These are phyloP conservation scores for Lipophrys pholis DNA, from an alignment of 2,113 vertebrate species.

Conservation along the genomic window DNA sequence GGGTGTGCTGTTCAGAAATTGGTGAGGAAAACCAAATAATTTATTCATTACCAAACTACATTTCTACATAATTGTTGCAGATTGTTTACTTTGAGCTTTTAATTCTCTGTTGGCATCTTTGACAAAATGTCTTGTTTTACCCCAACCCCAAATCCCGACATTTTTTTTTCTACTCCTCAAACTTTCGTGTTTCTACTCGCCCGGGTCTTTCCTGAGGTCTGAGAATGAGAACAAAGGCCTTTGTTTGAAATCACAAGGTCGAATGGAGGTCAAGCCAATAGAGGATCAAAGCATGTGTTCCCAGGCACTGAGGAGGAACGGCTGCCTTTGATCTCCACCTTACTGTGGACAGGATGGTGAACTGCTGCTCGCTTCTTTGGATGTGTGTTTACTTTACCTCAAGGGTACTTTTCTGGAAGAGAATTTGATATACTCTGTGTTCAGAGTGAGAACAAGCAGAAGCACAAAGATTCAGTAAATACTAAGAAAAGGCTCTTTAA, in stretches of 20 bases:
- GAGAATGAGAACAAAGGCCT: constrained; percentile 70
- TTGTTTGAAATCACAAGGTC: constrained; percentile 75
- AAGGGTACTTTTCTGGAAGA: constrained; percentile 59
- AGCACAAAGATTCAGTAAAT: constrained; percentile 4
- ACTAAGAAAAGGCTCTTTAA: not conserved
- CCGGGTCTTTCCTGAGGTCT: constrained; percentile 57
- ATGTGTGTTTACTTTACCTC: constrained; percentile 74
- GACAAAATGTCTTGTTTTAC: not conserved
- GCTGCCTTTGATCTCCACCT: constrained; percentile 79
- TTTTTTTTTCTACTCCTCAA: constrained; percentile 26
- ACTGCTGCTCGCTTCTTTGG: constrained; percentile 61
- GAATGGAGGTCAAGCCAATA: constrained; percentile 77
- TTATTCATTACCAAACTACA: not conserved
- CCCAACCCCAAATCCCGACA: constrained; percentile 21
- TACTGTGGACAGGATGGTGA: constrained; percentile 72
- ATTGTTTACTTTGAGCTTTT: not conserved
- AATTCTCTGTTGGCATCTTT: not conserved
- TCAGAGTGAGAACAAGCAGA: constrained; percentile 19
- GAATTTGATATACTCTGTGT: constrained; percentile 35
- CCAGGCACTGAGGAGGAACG: constrained; percentile 64
- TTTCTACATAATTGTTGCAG: not conserved
- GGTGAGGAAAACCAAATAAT: no score
- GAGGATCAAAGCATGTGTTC: constrained; percentile 80
- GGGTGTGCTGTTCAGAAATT: no score
- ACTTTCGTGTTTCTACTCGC: constrained; percentile 55